Conservation (phyloP, 2,888 invertebrate genomes). For the Drosophila atroscutellata region DNA sequence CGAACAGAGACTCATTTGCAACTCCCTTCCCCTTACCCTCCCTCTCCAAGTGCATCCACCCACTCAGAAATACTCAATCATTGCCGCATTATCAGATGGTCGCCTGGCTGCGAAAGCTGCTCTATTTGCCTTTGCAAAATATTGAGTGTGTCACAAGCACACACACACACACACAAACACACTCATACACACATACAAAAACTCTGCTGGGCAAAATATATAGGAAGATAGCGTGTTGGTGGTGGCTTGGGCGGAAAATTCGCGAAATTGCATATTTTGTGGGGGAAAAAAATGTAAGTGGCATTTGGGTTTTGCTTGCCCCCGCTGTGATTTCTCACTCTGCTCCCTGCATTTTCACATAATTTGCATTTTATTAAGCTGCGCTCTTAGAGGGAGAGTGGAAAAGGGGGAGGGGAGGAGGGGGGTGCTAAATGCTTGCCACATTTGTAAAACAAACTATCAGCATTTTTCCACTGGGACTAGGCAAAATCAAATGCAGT, state of each 20-base stretch:
- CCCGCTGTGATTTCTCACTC: slow-evolving; percentile 13
- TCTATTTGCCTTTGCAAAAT: slow-evolving; percentile 63
- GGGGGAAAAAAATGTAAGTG: slow-evolving; percentile 50
- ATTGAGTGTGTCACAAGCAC: slow-evolving; percentile 57
- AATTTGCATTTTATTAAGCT: slow-evolving; percentile 75
- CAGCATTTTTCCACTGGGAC: slow-evolving; percentile 27
- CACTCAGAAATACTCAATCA: slow-evolving; percentile 56
- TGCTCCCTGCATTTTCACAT: slow-evolving; percentile 61
- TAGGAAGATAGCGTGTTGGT: neutral
- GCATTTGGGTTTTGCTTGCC: slow-evolving; percentile 46
- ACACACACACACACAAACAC: slow-evolving; percentile 11
- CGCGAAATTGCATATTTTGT: slow-evolving; percentile 38
- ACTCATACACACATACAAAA: slow-evolving; percentile 6
- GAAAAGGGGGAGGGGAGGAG: neutral
- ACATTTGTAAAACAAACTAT: slow-evolving; percentile 61
- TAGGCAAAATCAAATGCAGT: slow-evolving; percentile 40
- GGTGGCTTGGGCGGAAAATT: neutral
- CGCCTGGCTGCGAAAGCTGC: slow-evolving; percentile 33
- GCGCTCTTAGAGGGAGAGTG: neutral
- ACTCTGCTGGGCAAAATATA: slow-evolving; percentile 6
- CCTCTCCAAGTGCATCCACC: neutral
- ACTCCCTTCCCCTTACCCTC: neutral
- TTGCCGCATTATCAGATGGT: slow-evolving; percentile 68
- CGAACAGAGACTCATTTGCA: neutral
- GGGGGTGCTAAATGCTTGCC: slow-evolving; percentile 4